These are phyloP conservation scores for Patiria pectinifera DNA, from an alignment of 53 echinoderm and acorn worm species.

Conservation along the genomic window DNA sequence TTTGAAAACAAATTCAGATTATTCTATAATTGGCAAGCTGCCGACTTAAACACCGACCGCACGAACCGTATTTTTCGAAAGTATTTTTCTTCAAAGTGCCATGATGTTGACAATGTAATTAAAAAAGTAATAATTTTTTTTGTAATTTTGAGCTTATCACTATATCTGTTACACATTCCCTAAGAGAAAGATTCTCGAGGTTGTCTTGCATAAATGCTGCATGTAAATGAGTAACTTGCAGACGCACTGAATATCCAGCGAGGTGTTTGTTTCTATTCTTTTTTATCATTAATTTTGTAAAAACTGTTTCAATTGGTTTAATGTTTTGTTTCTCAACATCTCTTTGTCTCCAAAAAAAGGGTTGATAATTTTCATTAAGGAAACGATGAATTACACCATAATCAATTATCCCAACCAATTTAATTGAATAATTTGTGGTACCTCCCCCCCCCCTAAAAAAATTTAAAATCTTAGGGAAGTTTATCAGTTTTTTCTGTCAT, in stretches of 20 bases:
- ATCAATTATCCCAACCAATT: background rate
- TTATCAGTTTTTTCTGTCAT: too few relatives aligned
- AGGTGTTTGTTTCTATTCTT: background rate
- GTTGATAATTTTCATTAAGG: background rate
- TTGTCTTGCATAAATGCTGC: background rate
- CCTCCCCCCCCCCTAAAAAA: background rate
- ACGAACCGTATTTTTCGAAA: background rate
- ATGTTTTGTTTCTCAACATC: background rate
- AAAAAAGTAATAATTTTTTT: background rate
- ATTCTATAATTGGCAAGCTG: background rate
- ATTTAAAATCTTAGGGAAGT: too few relatives aligned
- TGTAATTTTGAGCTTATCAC: background rate
- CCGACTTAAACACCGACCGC: background rate
- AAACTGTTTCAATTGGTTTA: background rate
- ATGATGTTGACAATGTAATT: background rate
- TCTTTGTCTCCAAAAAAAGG: background rate
- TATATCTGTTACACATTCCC: background rate
- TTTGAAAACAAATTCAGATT: background rate
- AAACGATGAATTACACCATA: background rate
- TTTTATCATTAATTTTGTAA: background rate
- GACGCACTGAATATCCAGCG: background rate
- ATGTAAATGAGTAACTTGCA: background rate
- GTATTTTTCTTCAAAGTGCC: background rate
- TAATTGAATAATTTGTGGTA: background rate
- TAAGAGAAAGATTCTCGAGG: background rate